These are phyloP conservation scores for Atta cephalotes DNA, from an alignment of 1,140 invertebrate species.

Conservation along the genomic window DNA sequence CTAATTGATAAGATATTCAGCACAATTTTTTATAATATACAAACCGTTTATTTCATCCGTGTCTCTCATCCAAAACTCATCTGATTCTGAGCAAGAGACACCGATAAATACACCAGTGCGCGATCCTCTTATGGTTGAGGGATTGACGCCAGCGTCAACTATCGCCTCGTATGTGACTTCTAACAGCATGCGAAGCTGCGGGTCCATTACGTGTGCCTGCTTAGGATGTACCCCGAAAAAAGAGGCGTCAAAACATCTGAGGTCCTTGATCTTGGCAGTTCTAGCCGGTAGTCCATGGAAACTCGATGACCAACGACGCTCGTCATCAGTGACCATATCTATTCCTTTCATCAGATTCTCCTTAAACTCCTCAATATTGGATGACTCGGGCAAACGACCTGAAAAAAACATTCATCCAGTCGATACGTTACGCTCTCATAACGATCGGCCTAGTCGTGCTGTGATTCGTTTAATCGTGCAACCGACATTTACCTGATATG, in stretches of 20 bases:
- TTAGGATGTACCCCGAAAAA: constrained; percentile 98
- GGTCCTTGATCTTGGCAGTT: constrained; percentile 95
- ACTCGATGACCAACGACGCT: constrained; percentile 92
- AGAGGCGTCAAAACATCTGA: constrained; percentile 95
- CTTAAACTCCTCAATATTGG: constrained; percentile 95
- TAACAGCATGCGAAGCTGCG: constrained; percentile 95
- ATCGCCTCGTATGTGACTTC: constrained; percentile 98
- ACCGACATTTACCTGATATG: constrained; percentile 88
- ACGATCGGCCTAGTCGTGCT: background rate
- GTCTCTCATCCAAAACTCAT: constrained; percentile 92
- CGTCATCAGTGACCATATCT: constrained; percentile 96
- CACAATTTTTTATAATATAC: constrained; percentile 22
- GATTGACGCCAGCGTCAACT: constrained; percentile 96
- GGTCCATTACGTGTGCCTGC: constrained; percentile 98
- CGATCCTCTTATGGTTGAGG: constrained; percentile 91
- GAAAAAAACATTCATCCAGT: background rate
- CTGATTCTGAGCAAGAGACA: constrained; percentile 94
- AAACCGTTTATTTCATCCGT: constrained; percentile 92
- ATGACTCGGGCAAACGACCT: constrained; percentile 94
- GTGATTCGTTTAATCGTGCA: too few relatives aligned
- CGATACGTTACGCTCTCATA: background rate
- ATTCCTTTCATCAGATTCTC: constrained; percentile 93
- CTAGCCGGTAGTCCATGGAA: constrained; percentile 94
- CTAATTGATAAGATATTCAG: background rate
- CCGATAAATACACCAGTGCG: constrained; percentile 97